Evolutionary conservation across 2,113 vertebrate species (phyloP), one percentile per base, ranked within the genome.

Genomic region (Murina feae): DNA sequence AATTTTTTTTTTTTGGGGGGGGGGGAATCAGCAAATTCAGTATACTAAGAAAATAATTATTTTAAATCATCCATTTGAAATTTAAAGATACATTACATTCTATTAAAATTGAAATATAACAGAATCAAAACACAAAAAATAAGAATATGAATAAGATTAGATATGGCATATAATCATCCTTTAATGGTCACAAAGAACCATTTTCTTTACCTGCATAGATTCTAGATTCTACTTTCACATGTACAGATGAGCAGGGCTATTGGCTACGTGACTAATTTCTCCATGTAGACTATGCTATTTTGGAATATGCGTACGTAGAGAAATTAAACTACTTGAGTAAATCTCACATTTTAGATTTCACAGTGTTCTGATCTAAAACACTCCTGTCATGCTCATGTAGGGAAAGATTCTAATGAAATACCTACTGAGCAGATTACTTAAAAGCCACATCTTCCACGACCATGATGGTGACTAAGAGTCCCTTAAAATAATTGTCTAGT

Each of bases 61-160:
- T 92, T 93, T 53, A 91, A 80, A 12, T 49, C 3, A 58, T 17
- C 16, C 9, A n/a, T 72, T 75, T 94, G 8, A n/a, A 53, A 17
- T 68, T 68, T 80, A 25, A 47, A 35, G 47, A 58, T 35, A 60
- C 42, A 17, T 11, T 69, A 53, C 18, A 63, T 63, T 88, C 4
- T 79, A 80, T n/a, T 63, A 35, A 49, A 75, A 80, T 60, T 35
- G 42, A 76, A 35, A 55, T 32, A 37, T 42, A 60, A 37, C 63
- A 49, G 17, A 71, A 66, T 63, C 55, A 16, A 78, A 90, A 63
- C 28, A 66, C 11, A 7, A 18, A 21, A 37, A 30, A 18, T 47
- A 12, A 32, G 7, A 60, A 21, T 10, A 63, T 32, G 3, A 47
- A 81, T 88, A 83, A 63, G 1, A 55, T 68, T 42, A 85, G 4